These are phyloP conservation scores for Gadopsis marmoratus DNA, from an alignment of 2,797 vertebrate genomes.

Conservation along the genomic window DNA sequence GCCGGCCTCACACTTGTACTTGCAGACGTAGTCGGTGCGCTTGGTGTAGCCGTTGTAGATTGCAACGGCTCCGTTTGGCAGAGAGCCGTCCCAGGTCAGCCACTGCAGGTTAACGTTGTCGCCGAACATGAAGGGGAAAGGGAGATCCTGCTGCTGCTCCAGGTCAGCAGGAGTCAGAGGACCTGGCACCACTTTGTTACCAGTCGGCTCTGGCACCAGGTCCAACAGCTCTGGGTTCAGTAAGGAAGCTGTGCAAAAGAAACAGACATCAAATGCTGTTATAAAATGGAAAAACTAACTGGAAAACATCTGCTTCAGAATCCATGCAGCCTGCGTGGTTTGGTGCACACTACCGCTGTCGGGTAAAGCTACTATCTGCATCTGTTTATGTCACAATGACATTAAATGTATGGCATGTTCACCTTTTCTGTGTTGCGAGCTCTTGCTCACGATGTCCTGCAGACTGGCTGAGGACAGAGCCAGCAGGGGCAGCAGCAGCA, in stretches of 20 bases:
- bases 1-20: slow-evolving; percentile 81
- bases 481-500: slow-evolving; percentile 45
- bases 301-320: background rate
- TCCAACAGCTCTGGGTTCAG: slow-evolving; percentile 77
- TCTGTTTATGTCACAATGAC: background rate
- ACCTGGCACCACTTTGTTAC: slow-evolving; percentile 17
- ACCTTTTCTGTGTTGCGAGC: slow-evolving; percentile 66
- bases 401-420: background rate
- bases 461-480: slow-evolving; percentile 64
- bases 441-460: slow-evolving; percentile 66
- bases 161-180: slow-evolving; percentile 67
- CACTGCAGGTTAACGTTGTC: slow-evolving; percentile 84
- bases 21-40: slow-evolving; percentile 85
- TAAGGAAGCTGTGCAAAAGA: slow-evolving; percentile 56
- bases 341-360: background rate
- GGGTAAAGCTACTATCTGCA: background rate
- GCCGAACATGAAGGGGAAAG: slow-evolving; percentile 66
- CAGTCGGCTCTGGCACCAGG: slow-evolving; percentile 59
- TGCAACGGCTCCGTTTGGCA: slow-evolving; percentile 77
- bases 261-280: background rate
- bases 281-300: background rate
- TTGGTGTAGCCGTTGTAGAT: slow-evolving; percentile 81
- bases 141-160: slow-evolving; percentile 48
- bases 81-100: slow-evolving; percentile 73
- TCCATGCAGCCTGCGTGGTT: background rate